Evolutionary conservation across 2,888 invertebrate genomes (phyloP).

Genomic region (Panzeria rudis): DNA sequence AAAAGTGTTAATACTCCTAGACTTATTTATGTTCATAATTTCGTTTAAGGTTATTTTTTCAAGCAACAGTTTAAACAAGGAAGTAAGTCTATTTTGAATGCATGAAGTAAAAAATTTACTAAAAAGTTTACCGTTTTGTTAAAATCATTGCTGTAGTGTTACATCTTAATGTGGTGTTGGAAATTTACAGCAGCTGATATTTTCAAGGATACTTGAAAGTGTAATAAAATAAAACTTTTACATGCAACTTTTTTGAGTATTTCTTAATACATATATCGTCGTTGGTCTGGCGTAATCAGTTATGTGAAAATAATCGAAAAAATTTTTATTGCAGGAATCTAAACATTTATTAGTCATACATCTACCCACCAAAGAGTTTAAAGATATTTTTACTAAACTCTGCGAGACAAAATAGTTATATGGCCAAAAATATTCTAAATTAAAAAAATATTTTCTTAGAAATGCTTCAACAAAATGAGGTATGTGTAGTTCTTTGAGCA

Average conservation of each 20-base stretch:
- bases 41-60: slow-evolving; percentile 1
- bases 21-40: slow-evolving; percentile 46
- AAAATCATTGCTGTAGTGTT: neutral
- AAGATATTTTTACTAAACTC: too few relatives aligned
- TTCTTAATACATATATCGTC: too few relatives aligned
- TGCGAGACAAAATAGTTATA: too few relatives aligned
- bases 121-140: slow-evolving; percentile 51
- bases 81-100: slow-evolving; percentile 44
- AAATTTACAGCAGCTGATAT: slow-evolving; percentile 60
- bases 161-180: neutral
- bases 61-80: slow-evolving; percentile 56
- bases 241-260: neutral
- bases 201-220: slow-evolving; percentile 53
- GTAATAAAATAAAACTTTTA: neutral
- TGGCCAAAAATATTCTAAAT: too few relatives aligned
- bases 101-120: neutral
- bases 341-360: too few relatives aligned
- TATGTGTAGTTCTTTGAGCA: too few relatives aligned
- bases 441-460: too few relatives aligned
- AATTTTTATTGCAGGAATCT: too few relatives aligned
- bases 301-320: too few relatives aligned
- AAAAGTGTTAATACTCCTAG: slow-evolving; percentile 29
- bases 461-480: too few relatives aligned
- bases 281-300: too few relatives aligned
- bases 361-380: too few relatives aligned